Base-by-base conservation (phyloP, 2,888 invertebrate genomes). In the Brachynemurus nebulosus region DNA sequence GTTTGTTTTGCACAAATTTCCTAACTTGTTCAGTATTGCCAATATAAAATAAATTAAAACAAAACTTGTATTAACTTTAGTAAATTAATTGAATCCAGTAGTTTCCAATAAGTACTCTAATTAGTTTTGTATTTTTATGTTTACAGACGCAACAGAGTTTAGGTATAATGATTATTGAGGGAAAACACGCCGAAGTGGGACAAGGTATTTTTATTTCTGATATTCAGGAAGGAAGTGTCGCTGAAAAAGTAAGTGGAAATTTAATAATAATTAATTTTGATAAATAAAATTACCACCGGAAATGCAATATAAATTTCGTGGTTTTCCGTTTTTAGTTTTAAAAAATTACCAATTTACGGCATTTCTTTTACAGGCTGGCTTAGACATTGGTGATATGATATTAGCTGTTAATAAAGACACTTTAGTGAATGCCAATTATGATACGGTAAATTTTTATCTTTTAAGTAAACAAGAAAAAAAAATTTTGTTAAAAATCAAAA, bases 381-480 rank as follows among this genome's bases (percentile, higher is more conserved):
- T 98, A 38, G 84, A 86, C 69, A 93, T 96, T 45, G 97, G 97
- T 49, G 97, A 98, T 66, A 90, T 97, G 85, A 84, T 98, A 52
- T 70, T 98, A 48, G 86, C 91, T 35, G 91, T 97, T 40, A 98
- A 98, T 66, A 85, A 88, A 57, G 92, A 96, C 58, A 85, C 91
- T 17, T 68, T 91, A 42, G 70, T 89, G 12, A 88, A 86, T 51
- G 80, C 84, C 51, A 88, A 80, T 59, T 91, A 91, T 57, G 90
- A 91, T 57, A 79, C 82, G 59, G 90, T 89, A 67, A 68, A 69
- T 66, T 56, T 45, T 11, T 20, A 30, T 33, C 11, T 11, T 35
- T 19, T 23, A 42, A 23, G 12, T 44, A 40, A 27, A 16, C n/a
- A n/a, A n/a, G n/a, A n/a, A n/a, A n/a, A n/a, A n/a, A n/a, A n/a